phyloP scores from a whole-genome alignment of 2,888 invertebrate genomes.

The Diaphora mendica region DNA sequence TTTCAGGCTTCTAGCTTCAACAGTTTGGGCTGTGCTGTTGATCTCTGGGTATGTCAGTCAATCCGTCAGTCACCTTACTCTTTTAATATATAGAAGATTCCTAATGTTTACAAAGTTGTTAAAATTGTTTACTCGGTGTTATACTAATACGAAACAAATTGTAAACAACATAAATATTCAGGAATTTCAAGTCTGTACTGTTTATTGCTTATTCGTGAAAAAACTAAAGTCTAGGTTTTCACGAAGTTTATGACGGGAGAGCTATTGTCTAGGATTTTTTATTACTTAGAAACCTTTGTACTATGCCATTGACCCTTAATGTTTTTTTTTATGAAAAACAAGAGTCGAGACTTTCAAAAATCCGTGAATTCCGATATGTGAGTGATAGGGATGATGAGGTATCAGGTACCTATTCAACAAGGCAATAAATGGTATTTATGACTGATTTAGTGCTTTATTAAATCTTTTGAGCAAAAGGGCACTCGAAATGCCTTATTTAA shows the following conservation, averaged over 20 bases:
- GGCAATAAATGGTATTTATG: neutral
- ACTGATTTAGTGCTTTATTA: neutral
- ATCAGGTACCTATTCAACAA: neutral
- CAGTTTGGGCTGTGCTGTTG: too few species aligned
- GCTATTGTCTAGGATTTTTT: neutral
- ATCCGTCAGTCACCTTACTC: too few species aligned
- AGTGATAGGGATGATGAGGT: neutral
- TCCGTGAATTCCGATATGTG: constrained; percentile 37
- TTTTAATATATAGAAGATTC: too few species aligned
- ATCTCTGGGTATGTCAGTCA: too few species aligned
- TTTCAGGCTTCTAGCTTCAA: too few species aligned
- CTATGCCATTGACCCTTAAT: constrained; percentile 26
- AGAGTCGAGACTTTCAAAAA: constrained; percentile 27
- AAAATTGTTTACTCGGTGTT: neutral
- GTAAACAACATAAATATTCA: neutral
- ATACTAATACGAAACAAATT: neutral
- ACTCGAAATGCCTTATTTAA: too few species aligned
- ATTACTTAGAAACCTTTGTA: neutral
- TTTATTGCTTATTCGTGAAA: neutral
- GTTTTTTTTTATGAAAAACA: constrained; percentile 35
- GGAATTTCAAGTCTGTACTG: neutral
- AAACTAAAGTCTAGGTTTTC: neutral
- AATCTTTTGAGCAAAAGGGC: neutral
- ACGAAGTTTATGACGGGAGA: neutral
- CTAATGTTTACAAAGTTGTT: neutral